Evolutionary conservation across 2,797 vertebrate species (phyloP), one percentile per base, ranked within the genome.

Genomic region (Neosilurus hyrtlii): DNA sequence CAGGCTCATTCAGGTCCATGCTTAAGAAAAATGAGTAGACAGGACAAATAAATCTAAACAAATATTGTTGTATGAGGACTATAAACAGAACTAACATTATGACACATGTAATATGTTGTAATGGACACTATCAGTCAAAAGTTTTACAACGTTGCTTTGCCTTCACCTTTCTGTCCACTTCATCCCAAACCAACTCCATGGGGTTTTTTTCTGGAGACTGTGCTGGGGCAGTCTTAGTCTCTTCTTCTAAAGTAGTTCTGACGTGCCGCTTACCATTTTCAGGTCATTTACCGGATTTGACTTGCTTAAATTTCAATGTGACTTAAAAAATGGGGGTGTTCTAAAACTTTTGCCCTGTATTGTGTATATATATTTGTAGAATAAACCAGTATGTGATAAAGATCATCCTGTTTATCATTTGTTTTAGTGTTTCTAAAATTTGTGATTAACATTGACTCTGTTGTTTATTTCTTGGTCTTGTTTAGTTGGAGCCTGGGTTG

Each of bases 401-500:
- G n/a, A 26, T 24, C 49, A 4, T 49, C 22, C 22, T 62, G 57
- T 49, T 77, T 49, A 77, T 49, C 9, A 30, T 26, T 18, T 22
- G 5, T 57, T 75, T 22, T n/a, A 18, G 43, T 6, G 59, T 61
- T 61, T 59, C 3, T n/a, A 6, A 78, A 65, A 78, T 78, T 6
- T 63, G 43, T 4, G 9, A 78, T 30, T 65, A 65, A 78, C 59
- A 78, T 12, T 22, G 18, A 30, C 4, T 51, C 15, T 70, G 20
- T 12, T 72, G 1, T 79, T 78, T 79, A n/a, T 30, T 65, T 79
- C 15, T 70, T 75, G 61, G 2, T 52, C 12, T 81, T 52, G 35
- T 82, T 79, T 70, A 84, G 86, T 84, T 78, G 73, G 67, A 81
- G 49, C 76, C 85, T 86, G 86, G 84, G 80, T 78, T 75, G 87